phyloP scores from a whole-genome alignment of 2,113 vertebrate genomes.

The Speoplatyrhinus poulsoni region DNA sequence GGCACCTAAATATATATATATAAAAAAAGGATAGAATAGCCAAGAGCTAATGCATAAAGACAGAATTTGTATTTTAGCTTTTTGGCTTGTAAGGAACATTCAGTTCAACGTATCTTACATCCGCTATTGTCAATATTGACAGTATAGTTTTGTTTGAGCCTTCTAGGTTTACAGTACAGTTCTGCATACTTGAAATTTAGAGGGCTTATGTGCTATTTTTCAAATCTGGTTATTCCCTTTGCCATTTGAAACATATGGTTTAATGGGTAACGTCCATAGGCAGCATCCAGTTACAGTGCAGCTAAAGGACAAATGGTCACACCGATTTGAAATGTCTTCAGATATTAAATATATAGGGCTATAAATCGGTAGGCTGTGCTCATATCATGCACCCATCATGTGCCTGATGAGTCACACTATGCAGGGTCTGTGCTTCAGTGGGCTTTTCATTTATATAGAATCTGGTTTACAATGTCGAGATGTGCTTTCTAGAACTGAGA shows the following conservation, averaged over 20 bases:
- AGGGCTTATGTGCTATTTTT: conserved; percentile 9
- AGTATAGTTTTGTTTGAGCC: neutral
- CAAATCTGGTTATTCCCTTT: conserved; percentile 16
- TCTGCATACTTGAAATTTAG: neutral
- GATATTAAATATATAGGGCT: neutral
- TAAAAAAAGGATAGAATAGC: conserved; percentile 32
- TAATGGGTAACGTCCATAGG: neutral
- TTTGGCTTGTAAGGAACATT: conserved; percentile 23
- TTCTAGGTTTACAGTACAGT: conserved; percentile 2
- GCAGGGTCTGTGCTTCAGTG: conserved; percentile 40
- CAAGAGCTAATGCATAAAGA: conserved; percentile 42
- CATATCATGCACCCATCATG: neutral
- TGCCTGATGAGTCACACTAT: conserved; percentile 17
- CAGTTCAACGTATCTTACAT: conserved; percentile 10
- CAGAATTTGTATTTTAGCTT: conserved; percentile 16
- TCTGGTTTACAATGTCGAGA: conserved; percentile 12
- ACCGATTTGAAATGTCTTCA: neutral
- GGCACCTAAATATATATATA: conserved; percentile 47
- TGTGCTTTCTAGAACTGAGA: conserved; percentile 49
- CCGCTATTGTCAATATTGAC: neutral
- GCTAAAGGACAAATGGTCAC: neutral
- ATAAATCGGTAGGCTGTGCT: conserved; percentile 24
- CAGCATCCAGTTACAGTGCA: neutral
- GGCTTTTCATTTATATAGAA: neutral
- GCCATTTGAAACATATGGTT: conserved; percentile 9